Percentiles rank a stretch among this genome's conserved stretches.
Evolutionary conservation across 2,797 vertebrate genomes (phyloP).

Genomic region (Chaetodon trifasciatus): DNA sequence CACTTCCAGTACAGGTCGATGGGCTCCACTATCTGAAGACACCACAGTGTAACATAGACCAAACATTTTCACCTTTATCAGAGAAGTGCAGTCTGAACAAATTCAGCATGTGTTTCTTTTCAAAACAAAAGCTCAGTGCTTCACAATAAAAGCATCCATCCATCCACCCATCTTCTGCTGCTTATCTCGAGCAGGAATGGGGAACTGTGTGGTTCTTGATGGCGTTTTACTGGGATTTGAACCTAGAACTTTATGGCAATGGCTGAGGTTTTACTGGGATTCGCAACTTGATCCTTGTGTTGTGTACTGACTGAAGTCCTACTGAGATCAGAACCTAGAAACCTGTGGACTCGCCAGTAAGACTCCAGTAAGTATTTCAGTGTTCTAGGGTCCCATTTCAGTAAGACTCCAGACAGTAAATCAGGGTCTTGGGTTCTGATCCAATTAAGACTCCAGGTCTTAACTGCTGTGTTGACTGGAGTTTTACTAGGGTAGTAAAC

Average conservation of each 20-base stretch:
- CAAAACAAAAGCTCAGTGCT: neutral
- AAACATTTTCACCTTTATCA: neutral
- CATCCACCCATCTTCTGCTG: neutral
- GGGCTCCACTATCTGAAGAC: slow-evolving; percentile 88
- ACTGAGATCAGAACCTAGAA: neutral
- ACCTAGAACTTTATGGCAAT: neutral
- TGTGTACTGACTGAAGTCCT: neutral
- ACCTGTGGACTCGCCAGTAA: neutral
- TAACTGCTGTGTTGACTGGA: neutral
- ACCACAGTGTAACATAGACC: neutral
- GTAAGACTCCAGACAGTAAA: too few relatives aligned
- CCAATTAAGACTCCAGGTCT: too few relatives aligned
- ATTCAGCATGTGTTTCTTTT: neutral
- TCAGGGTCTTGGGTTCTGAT: too few relatives aligned
- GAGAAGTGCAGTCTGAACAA: neutral
- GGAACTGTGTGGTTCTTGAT: neutral
- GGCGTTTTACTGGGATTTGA: neutral
- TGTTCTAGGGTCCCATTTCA: too few relatives aligned
- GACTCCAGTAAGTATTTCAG: neutral
- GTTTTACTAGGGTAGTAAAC: neutral
- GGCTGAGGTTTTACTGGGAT: neutral
- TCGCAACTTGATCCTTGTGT: neutral
- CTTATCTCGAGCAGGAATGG: neutral
- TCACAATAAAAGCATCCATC: neutral
- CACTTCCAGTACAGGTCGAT: slow-evolving; percentile 89